These are phyloP conservation scores for Notamacropus eugenii DNA, from an alignment of 2,797 vertebrate genomes.

Conservation along the genomic window DNA sequence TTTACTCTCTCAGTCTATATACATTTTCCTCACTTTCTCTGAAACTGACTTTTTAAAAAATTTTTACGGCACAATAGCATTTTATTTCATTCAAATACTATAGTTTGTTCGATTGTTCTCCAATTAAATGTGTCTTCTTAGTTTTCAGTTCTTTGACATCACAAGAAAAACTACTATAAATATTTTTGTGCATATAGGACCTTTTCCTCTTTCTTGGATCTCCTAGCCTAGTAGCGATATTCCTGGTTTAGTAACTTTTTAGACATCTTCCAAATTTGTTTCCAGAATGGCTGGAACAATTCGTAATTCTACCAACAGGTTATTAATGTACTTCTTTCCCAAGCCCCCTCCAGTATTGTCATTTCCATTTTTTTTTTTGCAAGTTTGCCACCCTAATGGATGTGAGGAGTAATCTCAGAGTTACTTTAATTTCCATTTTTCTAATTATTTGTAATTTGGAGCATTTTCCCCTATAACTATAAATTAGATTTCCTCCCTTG, in stretches of 20 bases:
- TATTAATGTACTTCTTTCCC: not conserved
- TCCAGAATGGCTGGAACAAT: not conserved
- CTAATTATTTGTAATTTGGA: not conserved
- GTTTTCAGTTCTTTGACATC: not conserved
- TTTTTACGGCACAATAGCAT: not conserved
- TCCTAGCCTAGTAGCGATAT: not conserved
- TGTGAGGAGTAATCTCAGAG: not conserved
- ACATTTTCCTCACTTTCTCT: not conserved
- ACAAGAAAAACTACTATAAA: not conserved
- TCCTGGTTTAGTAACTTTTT: not conserved
- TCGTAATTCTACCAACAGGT: not conserved
- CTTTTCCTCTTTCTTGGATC: not conserved
- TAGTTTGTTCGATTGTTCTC: not conserved
- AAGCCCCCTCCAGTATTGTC: not conserved
- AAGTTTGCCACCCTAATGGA: not conserved
- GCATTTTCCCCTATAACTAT: not conserved
- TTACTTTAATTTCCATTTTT: not conserved
- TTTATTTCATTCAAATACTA: not conserved
- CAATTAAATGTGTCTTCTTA: not conserved
- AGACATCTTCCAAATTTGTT: not conserved
- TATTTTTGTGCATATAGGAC: not conserved
- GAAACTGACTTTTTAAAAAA: not conserved
- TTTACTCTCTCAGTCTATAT: not conserved
- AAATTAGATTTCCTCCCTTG: not conserved
- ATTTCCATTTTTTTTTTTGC: not conserved